phyloP scores from a whole-genome alignment of 2,888 invertebrate species.

The Agriotes lineatus region DNA sequence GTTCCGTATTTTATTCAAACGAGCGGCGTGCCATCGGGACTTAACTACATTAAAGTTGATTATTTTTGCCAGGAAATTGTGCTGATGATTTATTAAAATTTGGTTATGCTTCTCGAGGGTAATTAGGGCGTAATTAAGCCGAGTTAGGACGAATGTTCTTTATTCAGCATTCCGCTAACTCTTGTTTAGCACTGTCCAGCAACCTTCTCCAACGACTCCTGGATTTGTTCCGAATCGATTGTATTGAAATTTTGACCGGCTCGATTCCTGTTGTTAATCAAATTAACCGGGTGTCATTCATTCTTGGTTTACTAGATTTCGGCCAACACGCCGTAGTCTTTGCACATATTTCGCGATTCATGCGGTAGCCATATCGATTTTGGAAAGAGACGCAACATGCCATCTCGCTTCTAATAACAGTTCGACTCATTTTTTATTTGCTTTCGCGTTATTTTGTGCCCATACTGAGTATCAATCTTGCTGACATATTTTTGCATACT shows the following conservation, averaged over 20 bases:
- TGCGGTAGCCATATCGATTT: not conserved
- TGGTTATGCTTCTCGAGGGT: constrained; percentile 51
- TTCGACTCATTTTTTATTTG: too few species aligned
- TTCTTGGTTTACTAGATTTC: constrained; percentile 15
- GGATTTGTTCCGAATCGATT: not conserved
- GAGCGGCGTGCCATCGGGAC: constrained; percentile 43
- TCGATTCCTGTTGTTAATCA: constrained; percentile 14
- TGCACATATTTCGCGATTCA: not conserved
- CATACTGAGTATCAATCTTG: too few species aligned
- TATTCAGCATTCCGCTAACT: constrained; percentile 30
- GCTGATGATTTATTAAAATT: constrained; percentile 54
- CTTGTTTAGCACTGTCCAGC: constrained; percentile 1
- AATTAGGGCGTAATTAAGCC: constrained; percentile 49
- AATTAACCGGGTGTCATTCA: constrained; percentile 14
- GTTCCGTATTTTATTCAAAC: constrained; percentile 44
- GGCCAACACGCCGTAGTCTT: not conserved
- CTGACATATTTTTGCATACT: too few species aligned
- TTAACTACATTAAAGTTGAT: constrained; percentile 53
- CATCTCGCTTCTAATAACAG: not conserved
- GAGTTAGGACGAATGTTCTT: constrained; percentile 40
- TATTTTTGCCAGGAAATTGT: constrained; percentile 55
- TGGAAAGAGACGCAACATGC: not conserved
- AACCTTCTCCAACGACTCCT: not conserved
- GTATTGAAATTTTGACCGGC: constrained; percentile 8
- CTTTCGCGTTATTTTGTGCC: too few species aligned